Evolutionary conservation across 2,113 vertebrate species (phyloP).

Genomic region (Zonotrichia leucophrys): DNA sequence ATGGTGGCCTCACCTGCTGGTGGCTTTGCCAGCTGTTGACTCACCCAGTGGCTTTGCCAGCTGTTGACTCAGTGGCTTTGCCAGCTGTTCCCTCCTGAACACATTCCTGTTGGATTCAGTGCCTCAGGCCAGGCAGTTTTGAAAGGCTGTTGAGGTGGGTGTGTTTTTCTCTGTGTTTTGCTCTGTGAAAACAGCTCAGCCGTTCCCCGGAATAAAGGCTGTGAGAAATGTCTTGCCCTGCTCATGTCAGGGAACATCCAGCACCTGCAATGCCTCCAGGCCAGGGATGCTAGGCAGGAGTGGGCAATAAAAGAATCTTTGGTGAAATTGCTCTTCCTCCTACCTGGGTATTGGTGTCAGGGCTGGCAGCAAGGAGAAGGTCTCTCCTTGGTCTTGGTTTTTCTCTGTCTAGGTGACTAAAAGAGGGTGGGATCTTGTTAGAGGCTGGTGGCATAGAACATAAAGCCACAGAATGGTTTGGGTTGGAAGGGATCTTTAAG

Average conservation of each 20-base stretch:
- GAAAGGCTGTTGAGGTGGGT: rapidly evolving
- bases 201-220: rapidly evolving
- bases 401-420: not conserved
- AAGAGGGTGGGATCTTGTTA: not conserved
- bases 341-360: not conserved
- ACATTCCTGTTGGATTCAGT: not conserved
- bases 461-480: not conserved
- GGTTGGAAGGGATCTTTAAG: not conserved
- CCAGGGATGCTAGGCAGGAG: not conserved
- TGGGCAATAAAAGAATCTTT: not conserved
- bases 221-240: not conserved
- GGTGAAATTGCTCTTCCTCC: not conserved
- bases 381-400: not conserved
- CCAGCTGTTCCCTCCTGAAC: not conserved
- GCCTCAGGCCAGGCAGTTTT: not conserved
- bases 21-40: not conserved
- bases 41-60: not conserved
- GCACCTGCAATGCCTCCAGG: not conserved
- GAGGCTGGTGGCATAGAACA: rapidly evolving
- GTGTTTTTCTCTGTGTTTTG: not conserved
- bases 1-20: rapidly evolving
- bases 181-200: not conserved
- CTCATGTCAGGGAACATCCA: not conserved
- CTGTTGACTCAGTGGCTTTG: not conserved
- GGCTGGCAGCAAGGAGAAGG: not conserved